Evolutionary conservation across 2,113 vertebrate species (phyloP), one percentile per base, ranked within the genome.

Genomic region (Scalopus aquaticus): DNA sequence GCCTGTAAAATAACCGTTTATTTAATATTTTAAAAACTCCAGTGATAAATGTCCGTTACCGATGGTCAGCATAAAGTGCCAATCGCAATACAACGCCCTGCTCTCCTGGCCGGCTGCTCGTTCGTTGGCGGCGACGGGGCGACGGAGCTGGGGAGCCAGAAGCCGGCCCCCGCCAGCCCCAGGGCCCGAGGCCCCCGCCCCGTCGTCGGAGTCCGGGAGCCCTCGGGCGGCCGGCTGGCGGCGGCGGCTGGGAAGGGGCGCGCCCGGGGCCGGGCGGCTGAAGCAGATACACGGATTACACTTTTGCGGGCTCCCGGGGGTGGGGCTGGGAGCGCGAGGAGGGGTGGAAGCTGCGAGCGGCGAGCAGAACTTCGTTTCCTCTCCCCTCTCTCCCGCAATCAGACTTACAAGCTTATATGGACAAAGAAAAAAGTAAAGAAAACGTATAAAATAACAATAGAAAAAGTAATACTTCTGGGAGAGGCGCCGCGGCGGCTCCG

Each of bases 21-120:
- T 99, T 99, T 99, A 98, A 98, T 98, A 98, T 98, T 98, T 98
- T 99, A 98, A 98, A 98, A 97, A 97, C 98, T 99, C 99, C 99
- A 99, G 99, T 99, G 99, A 99, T 99, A 99, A 98, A 99, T 99
- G 99, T 99, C 98, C 99, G 98, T 99, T 99, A 99, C 98, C 98
- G 99, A 99, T 98, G 99, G 99, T 99, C 98, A 99, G 99, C 98
- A 98, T 99, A 99, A 99, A 99, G 99, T 99, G 99, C 99, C 99
- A 99, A 99, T 99, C 99, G 99, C 98, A 98, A 98, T 98, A 98
- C 98, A 98, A 97, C 97, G 98, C 98, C 98, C 98, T 98, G 98
- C 98, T 99, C 98, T 99, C 98, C 98, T 97, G 98, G 97, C 98
- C 94, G 92, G 98, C 98, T 97, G 97, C 97, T 95, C 69, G 37